Base-by-base conservation (phyloP, 2,113 vertebrate species). In the Carassius auratus region DNA sequence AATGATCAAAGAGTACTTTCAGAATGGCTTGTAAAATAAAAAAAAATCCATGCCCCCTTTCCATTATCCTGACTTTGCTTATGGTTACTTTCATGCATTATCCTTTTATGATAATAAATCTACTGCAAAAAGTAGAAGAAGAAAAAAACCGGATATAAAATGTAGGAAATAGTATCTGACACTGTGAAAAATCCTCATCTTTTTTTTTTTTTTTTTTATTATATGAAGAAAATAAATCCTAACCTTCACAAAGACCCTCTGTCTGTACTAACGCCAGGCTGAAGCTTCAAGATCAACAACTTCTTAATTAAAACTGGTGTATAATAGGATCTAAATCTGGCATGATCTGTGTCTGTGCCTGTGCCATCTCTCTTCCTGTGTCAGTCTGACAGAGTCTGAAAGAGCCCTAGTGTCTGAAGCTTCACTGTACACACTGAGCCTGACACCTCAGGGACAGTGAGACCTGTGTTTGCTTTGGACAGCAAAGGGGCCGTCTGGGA, bases 391-490 rank as follows among this genome's bases (percentile, higher is more conserved):
- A 75, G 77, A 71, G 33, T 33, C 84, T 85, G 85, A 78, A 86
- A 75, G 84, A 83, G 36, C 82, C 61, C 89, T 73, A 83, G 69
- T 88, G 86, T 90, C 76, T 88, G 48, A 74, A 71, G 64, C 75
- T 84, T 61, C 50, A 61, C 80, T 57, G 76, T 80, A 83, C 69
- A 88, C 83, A 76, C 75, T 89, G 84, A 85, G 85, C 55, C 85
- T 81, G 88, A 89, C 90, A 90, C 90, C 86, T 86, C 81, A 61
- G 66, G 64, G 64, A 87, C 88, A 90, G 69, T 84, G 85, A 50
- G 87, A 81, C 82, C 84, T 76, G 85, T 89, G 86, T 85, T 50
- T 84, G 71, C 26, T 71, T 74, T 68, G 36, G 21, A 79, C 87
- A 88, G 86, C 86, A 90, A 90, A 90, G 85, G 81, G 52, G 30